Percentiles rank a stretch among this genome's conserved stretches.
These are phyloP conservation scores for Xiphorhynchus elegans DNA, from an alignment of 2,113 vertebrate species.

Conservation along the genomic window DNA sequence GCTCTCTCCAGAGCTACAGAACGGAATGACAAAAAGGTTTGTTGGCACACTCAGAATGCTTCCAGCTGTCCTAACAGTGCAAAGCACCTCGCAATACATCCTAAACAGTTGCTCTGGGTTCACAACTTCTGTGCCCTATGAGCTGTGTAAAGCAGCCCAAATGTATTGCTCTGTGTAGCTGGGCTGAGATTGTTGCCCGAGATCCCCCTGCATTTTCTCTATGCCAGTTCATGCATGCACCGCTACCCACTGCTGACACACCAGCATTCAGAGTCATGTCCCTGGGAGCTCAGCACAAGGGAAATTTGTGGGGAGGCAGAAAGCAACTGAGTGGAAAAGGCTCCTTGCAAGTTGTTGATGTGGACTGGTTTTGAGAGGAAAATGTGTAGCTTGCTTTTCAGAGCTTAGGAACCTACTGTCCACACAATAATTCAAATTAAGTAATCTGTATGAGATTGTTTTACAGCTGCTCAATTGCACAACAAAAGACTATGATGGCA, in stretches of 20 bases:
- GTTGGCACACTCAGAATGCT: neutral
- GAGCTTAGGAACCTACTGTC: neutral
- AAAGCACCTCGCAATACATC: neutral
- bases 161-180: fast-evolving
- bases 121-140: fast-evolving
- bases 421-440: slow-evolving; percentile 24
- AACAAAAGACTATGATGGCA: slow-evolving; percentile 42
- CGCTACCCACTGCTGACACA: neutral
- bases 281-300: neutral
- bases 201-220: neutral
- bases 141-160: fast-evolving
- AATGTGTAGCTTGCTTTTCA: neutral
- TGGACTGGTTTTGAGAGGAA: neutral
- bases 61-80: neutral
- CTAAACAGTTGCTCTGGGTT: neutral
- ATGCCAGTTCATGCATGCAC: neutral
- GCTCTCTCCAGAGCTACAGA: neutral
- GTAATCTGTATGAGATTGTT: slow-evolving; percentile 46
- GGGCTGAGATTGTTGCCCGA: neutral
- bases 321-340: neutral
- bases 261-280: neutral
- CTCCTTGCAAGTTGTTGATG: neutral
- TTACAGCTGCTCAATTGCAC: slow-evolving; percentile 57
- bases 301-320: neutral
- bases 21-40: neutral